Percentiles rank a stretch among this genome's conserved stretches.
phyloP scores from a whole-genome alignment of 2,888 invertebrate species.

The Girardia tigrina region DNA sequence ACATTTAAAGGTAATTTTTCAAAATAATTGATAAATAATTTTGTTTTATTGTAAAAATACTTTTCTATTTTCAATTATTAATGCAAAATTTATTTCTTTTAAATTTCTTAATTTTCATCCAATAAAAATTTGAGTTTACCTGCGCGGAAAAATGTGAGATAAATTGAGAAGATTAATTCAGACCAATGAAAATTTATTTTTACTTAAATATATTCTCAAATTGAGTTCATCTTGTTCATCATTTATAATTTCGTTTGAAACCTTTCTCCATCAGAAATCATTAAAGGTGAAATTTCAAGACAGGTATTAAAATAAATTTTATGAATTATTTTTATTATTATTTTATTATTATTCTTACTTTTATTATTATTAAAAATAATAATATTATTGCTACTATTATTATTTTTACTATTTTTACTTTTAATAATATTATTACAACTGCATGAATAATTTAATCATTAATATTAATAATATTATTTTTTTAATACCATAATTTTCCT shows the following conservation, averaged over 20 bases:
- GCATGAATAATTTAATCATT: too few species aligned
- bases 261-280: neutral
- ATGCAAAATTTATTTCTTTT: too few species aligned
- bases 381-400: too few species aligned
- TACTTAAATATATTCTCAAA: neutral
- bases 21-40: too few species aligned
- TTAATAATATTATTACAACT: too few species aligned
- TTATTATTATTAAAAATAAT: neutral
- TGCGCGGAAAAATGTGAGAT: neutral
- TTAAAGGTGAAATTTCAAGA: neutral
- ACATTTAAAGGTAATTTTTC: too few species aligned
- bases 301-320: neutral
- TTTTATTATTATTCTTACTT: neutral
- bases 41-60: too few species aligned
- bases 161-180: neutral
- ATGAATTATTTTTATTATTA: neutral
- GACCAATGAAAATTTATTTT: neutral
- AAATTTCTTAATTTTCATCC: slow-evolving; percentile 3
- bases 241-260: neutral
- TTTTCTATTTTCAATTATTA: too few species aligned
- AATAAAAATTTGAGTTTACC: neutral
- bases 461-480: too few species aligned
- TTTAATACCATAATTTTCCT: too few species aligned
- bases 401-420: too few species aligned
- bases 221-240: neutral